A percentile compares a stretch with the other conserved stretches of the same genome.
phyloP scores from a whole-genome alignment of 2,797 vertebrate species.

The Rhinichthys osculus region DNA sequence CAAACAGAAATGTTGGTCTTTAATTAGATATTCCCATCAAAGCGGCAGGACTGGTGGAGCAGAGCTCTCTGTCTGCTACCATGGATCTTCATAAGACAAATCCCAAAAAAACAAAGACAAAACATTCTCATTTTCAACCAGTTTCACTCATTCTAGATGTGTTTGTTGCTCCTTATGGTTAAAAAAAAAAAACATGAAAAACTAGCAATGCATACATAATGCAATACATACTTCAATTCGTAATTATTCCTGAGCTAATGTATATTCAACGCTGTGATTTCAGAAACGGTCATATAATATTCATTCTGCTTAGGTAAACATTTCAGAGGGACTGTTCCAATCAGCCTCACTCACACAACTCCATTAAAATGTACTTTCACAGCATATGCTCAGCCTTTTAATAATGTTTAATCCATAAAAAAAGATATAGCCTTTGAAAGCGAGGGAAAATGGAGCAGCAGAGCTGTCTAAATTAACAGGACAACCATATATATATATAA shows the following conservation, averaged over 20 bases:
- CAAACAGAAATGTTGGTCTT: slow-evolving; percentile 82
- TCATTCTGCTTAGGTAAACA: slow-evolving; percentile 47
- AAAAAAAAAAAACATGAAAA: background rate
- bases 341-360: slow-evolving; percentile 23
- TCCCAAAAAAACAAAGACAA: slow-evolving; percentile 16
- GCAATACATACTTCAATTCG: background rate
- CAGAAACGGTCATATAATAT: slow-evolving; percentile 42
- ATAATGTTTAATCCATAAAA: slow-evolving; percentile 31
- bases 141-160: background rate
- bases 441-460: background rate
- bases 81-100: slow-evolving; percentile 23
- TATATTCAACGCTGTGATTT: slow-evolving; percentile 37
- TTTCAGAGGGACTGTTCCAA: slow-evolving; percentile 14
- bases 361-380: slow-evolving; percentile 47
- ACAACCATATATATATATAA: slow-evolving; percentile 71
- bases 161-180: background rate
- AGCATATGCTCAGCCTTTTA: slow-evolving; percentile 18
- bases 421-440: slow-evolving; percentile 43
- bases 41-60: slow-evolving; percentile 62
- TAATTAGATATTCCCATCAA: slow-evolving; percentile 85
- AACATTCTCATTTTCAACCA: background rate
- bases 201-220: background rate
- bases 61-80: slow-evolving; percentile 64
- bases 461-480: slow-evolving; percentile 27
- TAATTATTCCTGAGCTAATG: slow-evolving; percentile 25